Evolutionary conservation across 2,797 vertebrate genomes (phyloP).

Genomic region (Pipistrellus kuhlii): DNA sequence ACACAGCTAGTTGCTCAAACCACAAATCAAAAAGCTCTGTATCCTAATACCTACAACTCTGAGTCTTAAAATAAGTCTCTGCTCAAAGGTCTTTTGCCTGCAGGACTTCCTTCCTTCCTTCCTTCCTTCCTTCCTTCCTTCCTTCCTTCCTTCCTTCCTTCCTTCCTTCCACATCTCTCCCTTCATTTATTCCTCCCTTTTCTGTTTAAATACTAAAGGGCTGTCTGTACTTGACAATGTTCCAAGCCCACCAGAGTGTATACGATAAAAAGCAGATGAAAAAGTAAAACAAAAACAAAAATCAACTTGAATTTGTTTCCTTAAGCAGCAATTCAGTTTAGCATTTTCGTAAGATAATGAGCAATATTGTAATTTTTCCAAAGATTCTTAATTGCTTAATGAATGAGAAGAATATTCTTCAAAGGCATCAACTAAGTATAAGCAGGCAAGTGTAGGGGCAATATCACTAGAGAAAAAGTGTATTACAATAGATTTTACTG

Average conservation of each 20-base stretch:
- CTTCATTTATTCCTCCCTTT: background rate
- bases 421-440: background rate
- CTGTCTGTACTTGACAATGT: background rate
- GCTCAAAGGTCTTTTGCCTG: background rate
- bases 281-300: background rate
- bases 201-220: background rate
- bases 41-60: background rate
- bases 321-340: background rate
- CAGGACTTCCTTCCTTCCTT: background rate
- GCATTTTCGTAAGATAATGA: background rate
- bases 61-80: conserved; percentile 1
- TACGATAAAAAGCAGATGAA: background rate
- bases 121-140: no score
- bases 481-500: background rate
- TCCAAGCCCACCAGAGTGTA: background rate
- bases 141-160: background rate
- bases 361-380: background rate
- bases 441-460: background rate
- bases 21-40: conserved; percentile 72
- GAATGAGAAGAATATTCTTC: background rate
- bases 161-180: no score
- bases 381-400: background rate
- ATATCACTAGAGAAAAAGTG: background rate
- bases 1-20: conserved; percentile 64
- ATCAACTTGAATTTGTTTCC: background rate